These are phyloP conservation scores for Tylochromis polylepis DNA, from an alignment of 2,113 vertebrate species.

Conservation along the genomic window DNA sequence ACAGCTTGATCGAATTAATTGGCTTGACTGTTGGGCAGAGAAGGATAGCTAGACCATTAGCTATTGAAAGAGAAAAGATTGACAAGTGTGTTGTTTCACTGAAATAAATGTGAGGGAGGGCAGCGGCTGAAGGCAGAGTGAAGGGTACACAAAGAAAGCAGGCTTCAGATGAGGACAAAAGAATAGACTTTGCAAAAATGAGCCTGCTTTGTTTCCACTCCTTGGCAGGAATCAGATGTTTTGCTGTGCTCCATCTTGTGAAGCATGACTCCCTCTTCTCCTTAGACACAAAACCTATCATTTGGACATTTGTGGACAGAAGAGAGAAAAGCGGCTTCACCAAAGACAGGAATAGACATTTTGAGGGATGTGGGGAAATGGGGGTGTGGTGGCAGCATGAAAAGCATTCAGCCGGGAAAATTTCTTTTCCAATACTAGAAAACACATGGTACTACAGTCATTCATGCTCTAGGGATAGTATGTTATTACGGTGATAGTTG, in stretches of 20 bases:
- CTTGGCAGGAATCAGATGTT: slow-evolving; percentile 52
- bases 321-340: slow-evolving; percentile 30
- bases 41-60: slow-evolving; percentile 52
- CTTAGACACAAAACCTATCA: slow-evolving; percentile 57
- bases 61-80: slow-evolving; percentile 58
- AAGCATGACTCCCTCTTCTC: slow-evolving; percentile 47
- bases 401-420: slow-evolving; percentile 9
- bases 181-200: slow-evolving; percentile 41
- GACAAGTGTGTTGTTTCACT: slow-evolving; percentile 45
- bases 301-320: slow-evolving; percentile 61
- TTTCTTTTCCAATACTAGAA: background rate
- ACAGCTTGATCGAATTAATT: slow-evolving; percentile 66
- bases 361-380: slow-evolving; percentile 27
- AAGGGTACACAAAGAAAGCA: slow-evolving; percentile 41
- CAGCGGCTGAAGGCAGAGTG: slow-evolving; percentile 30
- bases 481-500: background rate
- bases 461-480: background rate
- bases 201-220: slow-evolving; percentile 49
- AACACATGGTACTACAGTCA: background rate
- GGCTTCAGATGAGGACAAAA: slow-evolving; percentile 30
- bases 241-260: slow-evolving; percentile 47
- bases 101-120: slow-evolving; percentile 54
- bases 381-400: slow-evolving; percentile 33
- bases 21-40: slow-evolving; percentile 44
- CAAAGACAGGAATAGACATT: slow-evolving; percentile 58